A percentile compares a stretch with the other conserved stretches of the same genome.
phyloP scores from a whole-genome alignment of 2,888 invertebrate species.

The Oxyteleia sp. region DNA sequence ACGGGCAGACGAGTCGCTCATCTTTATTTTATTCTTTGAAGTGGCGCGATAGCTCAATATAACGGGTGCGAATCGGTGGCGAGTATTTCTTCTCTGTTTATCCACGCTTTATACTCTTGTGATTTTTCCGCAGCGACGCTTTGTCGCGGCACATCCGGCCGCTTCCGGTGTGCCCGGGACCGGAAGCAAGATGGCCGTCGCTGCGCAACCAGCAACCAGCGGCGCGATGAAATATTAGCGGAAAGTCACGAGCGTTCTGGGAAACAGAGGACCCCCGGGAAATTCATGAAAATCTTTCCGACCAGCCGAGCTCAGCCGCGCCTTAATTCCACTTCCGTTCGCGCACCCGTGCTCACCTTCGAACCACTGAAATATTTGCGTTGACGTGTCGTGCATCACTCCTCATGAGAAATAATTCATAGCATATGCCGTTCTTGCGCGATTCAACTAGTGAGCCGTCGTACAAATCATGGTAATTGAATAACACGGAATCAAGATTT shows the following conservation, averaged over 20 bases:
- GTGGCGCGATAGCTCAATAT: conserved; percentile 47
- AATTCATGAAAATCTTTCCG: conserved; percentile 81
- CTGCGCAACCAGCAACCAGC: conserved; percentile 76
- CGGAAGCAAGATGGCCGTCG: conserved; percentile 86
- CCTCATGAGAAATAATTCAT: conserved; percentile 69
- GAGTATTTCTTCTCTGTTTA: conserved; percentile 77
- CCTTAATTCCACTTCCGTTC: conserved; percentile 74
- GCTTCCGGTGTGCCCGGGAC: conserved; percentile 83
- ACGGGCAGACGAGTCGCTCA: background rate
- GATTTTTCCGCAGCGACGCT: conserved; percentile 86
- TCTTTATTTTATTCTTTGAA: conserved; percentile 66
- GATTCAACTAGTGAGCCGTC: conserved; percentile 66
- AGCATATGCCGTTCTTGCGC: conserved; percentile 58
- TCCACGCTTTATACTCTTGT: conserved; percentile 84
- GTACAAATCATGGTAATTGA: conserved; percentile 69
- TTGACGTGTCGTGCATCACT: conserved; percentile 72
- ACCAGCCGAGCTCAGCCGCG: conserved; percentile 68
- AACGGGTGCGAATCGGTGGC: conserved; percentile 42
- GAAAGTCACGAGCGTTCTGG: conserved; percentile 78
- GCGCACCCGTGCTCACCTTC: conserved; percentile 70
- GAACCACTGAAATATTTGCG: conserved; percentile 72
- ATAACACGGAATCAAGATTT: conserved; percentile 66
- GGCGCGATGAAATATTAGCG: conserved; percentile 86
- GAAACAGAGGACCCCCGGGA: conserved; percentile 80
- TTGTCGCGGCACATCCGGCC: conserved; percentile 85